Base-by-base conservation (phyloP, 2,113 vertebrate genomes). In the Varanus komodoensis region DNA sequence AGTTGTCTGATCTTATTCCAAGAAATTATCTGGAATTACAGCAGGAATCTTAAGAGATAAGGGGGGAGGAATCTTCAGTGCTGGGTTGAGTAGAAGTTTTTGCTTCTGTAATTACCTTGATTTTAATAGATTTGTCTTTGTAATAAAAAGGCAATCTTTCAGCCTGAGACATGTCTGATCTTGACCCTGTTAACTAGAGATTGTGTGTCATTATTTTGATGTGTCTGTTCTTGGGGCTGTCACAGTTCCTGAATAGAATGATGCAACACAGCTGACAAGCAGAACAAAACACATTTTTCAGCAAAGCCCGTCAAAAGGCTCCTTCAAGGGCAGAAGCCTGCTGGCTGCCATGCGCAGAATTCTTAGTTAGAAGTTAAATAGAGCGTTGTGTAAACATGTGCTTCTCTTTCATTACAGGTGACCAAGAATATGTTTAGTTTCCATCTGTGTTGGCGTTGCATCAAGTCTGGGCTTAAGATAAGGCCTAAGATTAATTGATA, bases 1-100 rank as follows among this genome's bases (percentile, higher is more conserved):
- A 94, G 83, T 79, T 54, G 92, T 95, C 94, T 93, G 95, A 95
- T 95, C 94, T 87, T 82, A 34, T 67, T 95, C 94, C 75, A 92
- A 94, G 78, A 95, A 94, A 89, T 86, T 96, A 95, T 92, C 44
- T 2, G 77, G 90, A 87, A 90, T 95, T 92, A 90, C 57, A 90
- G 85, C 3, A 32, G 78, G 87, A 84, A 90, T 74, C 50, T 93
- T 91, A 77, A 90, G 77, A 94, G 90, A 93, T 96, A 93, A 74
- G 86, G 0, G 11, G 74, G 17, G 38, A 0, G 34, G 75, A 69
- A 29, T 93, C 82, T 91, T 95, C 74, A 48, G 50, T 91, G 88
- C 68, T 77, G 57, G 78, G 23, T 57, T 89, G 74, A 92, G 78
- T 1, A 38, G 14, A 82, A 83, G n/a, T 17, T 19, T 7, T 1